Conservation (phyloP, 1,140 invertebrate genomes). For the Magallana gigas region DNA sequence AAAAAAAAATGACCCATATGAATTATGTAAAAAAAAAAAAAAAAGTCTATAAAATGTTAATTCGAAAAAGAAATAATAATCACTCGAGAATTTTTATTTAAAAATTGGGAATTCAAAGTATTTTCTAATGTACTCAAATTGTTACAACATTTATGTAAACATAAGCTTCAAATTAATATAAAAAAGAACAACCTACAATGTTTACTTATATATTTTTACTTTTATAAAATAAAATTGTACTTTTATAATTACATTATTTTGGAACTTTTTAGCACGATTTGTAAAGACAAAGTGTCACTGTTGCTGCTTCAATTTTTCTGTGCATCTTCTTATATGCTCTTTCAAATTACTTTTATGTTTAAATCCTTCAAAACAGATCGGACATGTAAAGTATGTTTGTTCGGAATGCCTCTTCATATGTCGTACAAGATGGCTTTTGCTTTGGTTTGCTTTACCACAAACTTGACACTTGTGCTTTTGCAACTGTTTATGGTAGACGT, state of each 20-base stretch:
- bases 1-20: too few species aligned
- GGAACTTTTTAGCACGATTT: not conserved
- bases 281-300: not conserved
- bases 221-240: not conserved
- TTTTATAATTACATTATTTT: too few species aligned
- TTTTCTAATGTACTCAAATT: too few species aligned
- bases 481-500: not conserved
- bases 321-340: not conserved
- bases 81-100: too few species aligned
- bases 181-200: too few species aligned
- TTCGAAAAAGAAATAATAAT: too few species aligned
- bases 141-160: too few species aligned
- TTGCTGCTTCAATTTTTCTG: not conserved
- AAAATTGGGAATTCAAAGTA: too few species aligned
- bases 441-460: slow-evolving; percentile 28
- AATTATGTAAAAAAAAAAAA: too few species aligned
- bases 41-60: too few species aligned
- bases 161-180: too few species aligned
- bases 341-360: slow-evolving; percentile 35
- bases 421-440: slow-evolving; percentile 17
- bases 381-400: slow-evolving; percentile 4
- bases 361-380: slow-evolving; percentile 10
- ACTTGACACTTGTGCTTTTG: not conserved
- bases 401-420: slow-evolving; percentile 18
- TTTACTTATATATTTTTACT: too few species aligned